A percentile compares a stretch with the other conserved stretches of the same genome.
Conservation (phyloP, 2,113 vertebrate genomes). For the Romanogobio albipinnatus region DNA sequence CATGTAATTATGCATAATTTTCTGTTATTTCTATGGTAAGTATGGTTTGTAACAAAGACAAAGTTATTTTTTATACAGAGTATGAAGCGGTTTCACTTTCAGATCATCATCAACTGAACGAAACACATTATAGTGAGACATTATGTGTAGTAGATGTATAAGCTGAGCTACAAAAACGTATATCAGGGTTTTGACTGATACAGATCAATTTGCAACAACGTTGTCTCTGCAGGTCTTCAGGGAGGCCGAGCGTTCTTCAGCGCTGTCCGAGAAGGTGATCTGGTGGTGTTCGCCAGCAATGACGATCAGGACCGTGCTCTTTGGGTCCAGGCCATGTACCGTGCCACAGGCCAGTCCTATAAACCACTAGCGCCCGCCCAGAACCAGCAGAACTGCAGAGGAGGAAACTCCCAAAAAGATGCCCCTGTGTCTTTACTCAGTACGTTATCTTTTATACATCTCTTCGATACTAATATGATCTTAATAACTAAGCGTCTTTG, state of each 20-base stretch:
- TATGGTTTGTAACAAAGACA: too few species aligned
- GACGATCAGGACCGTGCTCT: constrained; percentile 91
- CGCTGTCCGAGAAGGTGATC: constrained; percentile 93
- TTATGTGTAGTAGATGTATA: background rate
- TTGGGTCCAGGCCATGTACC: constrained; percentile 97
- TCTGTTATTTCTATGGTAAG: too few species aligned
- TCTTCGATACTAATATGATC: background rate
- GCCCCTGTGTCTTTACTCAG: constrained; percentile 77
- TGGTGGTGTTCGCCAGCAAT: constrained; percentile 90
- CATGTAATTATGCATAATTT: too few species aligned
- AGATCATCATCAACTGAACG: background rate
- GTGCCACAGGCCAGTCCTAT: constrained; percentile 95
- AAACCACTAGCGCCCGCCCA: constrained; percentile 87
- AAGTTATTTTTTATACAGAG: background rate
- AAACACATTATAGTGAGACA: background rate
- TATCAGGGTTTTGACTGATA: background rate
- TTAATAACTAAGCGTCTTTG: background rate
- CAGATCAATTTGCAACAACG: background rate
- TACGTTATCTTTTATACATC: constrained; percentile 73
- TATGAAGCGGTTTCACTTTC: background rate
- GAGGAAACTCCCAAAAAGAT: constrained; percentile 76
- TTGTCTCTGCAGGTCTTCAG: constrained; percentile 82
- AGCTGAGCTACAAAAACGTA: background rate
- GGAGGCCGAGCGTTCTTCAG: constrained; percentile 93
- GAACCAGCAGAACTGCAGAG: constrained; percentile 86